Evolutionary conservation across 2,113 vertebrate species (phyloP).

Genomic region (Menura novaehollandiae): DNA sequence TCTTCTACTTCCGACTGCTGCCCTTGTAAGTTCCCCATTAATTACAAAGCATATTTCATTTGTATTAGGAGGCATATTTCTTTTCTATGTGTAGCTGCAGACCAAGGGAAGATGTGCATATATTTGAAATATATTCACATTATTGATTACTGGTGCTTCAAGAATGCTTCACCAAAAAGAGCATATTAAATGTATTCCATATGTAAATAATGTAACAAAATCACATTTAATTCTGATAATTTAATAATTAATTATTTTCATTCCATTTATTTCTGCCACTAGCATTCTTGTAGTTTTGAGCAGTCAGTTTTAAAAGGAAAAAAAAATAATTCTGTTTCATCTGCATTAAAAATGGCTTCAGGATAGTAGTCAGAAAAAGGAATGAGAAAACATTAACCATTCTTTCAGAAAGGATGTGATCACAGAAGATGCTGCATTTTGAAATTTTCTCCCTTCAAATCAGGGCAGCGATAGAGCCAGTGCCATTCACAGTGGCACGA

Average conservation of each 20-base stretch:
- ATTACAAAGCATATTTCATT: background rate
- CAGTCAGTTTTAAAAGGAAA: background rate
- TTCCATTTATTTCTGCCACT: background rate
- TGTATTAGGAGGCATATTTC: background rate
- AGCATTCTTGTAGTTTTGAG: background rate
- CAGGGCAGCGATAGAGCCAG: fast-evolving
- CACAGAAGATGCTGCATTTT: background rate
- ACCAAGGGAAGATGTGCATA: background rate
- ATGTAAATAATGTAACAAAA: constrained; percentile 34
- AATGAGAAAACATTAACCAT: background rate
- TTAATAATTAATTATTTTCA: constrained; percentile 15
- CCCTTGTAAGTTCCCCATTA: background rate
- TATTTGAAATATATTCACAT: background rate
- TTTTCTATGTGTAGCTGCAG: constrained; percentile 36
- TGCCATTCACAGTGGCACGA: background rate
- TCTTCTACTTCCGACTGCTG: background rate
- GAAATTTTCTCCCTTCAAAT: background rate
- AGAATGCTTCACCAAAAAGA: background rate
- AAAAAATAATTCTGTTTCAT: background rate
- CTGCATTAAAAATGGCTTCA: background rate
- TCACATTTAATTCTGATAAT: background rate
- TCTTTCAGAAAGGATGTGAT: fast-evolving
- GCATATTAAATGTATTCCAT: background rate
- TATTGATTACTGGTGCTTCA: background rate
- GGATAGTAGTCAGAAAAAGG: background rate